A percentile compares a stretch with the other conserved stretches of the same genome.
Evolutionary conservation across 2,113 vertebrate species (phyloP).

Genomic region (Syngnathoides biaculeatus): DNA sequence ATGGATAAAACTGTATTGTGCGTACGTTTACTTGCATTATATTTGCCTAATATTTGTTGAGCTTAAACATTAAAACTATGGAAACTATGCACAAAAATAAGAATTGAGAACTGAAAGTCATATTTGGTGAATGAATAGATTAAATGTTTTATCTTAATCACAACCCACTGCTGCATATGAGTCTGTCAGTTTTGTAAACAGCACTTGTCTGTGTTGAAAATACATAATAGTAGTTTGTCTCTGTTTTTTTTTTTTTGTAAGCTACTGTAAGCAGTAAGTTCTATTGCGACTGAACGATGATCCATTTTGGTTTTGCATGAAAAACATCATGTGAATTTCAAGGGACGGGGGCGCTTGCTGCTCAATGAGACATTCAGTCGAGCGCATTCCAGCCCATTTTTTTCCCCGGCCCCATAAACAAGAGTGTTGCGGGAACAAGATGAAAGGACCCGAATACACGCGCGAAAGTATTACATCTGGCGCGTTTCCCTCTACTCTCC

Average conservation of each 20-base stretch:
- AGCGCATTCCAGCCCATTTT: slow-evolving; percentile 42
- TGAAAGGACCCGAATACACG: slow-evolving; percentile 39
- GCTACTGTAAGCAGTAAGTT: not conserved
- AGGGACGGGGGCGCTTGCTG: slow-evolving; percentile 10
- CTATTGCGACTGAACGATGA: not conserved
- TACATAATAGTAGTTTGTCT: not conserved
- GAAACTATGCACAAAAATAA: too few species aligned
- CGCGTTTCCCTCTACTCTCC: slow-evolving; percentile 27
- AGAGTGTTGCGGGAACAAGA: slow-evolving; percentile 34
- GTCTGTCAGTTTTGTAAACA: not conserved
- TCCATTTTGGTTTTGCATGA: slow-evolving; percentile 33
- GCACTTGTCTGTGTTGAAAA: not conserved
- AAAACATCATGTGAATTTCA: slow-evolving; percentile 23
- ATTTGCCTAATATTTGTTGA: too few species aligned
- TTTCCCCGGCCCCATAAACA: slow-evolving; percentile 52
- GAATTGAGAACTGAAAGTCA: too few species aligned
- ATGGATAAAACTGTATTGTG: too few species aligned
- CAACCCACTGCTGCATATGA: not conserved
- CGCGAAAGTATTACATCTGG: slow-evolving; percentile 53
- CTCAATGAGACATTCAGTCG: slow-evolving; percentile 17
- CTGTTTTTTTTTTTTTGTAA: not conserved
- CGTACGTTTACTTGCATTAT: too few species aligned
- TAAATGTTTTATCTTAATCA: not conserved
- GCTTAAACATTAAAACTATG: too few species aligned
- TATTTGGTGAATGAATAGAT: not conserved